Base-by-base conservation (phyloP, 35 echinoderm and acorn worm species). In the Apostichopus parvimensis region DNA sequence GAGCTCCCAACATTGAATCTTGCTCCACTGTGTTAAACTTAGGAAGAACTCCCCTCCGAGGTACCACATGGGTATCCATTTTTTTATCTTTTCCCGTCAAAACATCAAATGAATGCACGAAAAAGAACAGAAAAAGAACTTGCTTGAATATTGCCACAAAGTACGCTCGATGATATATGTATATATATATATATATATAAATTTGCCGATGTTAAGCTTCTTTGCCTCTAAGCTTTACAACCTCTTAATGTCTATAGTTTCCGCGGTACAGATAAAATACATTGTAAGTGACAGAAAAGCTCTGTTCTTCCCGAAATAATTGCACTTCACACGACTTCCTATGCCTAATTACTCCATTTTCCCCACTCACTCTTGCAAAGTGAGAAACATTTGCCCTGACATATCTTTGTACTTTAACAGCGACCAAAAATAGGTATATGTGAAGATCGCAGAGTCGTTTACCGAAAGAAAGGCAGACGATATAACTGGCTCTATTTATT, bases 11-110 rank as follows among this genome's bases (percentile, higher is more conserved):
- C 77, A 91, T 94, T 5, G 86, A 73, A 26, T 90, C 66, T 61
- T 82, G 93, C 26, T 94, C 88, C 11, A 94, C 93, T 1, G 93
- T 94, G 34, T 94, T 94, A 68, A 73, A 94, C 56, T 85, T 80
- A 18, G 85, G 94, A 23, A 92, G 91, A 26, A 91, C 76, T 60
- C 89, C 89, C 20, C 89, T 91, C 72, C 89, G 8, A n/a, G 89
- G 77, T 1, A 91, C 78, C 53, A 55, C 59, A 57, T 79, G 89
- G 18, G 45, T 79, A 60, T 91, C 72, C 89, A 91, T 91, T 17
- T 52, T 52, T 82, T 17, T 82, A 22, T 75, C 9, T 75, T 68
- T 68, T 68, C 64, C 64, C 18, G 7, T 9, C 13, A 13, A n/a
- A 24, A 26, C n/a, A 75, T 75, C 71, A 13, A n/a, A 75, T 18